phyloP scores from a whole-genome alignment of 2,888 invertebrate species.

The Leptinotarsa rubiginosa region DNA sequence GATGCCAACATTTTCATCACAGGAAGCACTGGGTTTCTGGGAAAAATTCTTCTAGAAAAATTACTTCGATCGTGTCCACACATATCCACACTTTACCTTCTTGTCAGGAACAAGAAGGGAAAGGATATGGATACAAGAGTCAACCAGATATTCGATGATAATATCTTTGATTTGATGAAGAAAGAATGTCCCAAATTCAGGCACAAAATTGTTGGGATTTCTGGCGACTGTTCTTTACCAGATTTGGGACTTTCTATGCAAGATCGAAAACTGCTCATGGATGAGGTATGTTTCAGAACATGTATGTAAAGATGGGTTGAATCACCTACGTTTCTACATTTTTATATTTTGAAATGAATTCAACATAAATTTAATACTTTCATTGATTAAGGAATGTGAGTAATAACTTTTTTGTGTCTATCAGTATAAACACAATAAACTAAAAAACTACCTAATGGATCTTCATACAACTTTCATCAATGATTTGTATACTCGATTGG shows the following conservation, averaged over 20 bases:
- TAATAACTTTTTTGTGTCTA: too few relatives aligned
- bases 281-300: conserved; percentile 32
- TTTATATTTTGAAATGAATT: too few relatives aligned
- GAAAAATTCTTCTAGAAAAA: conserved; percentile 72
- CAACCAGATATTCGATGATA: conserved; percentile 76
- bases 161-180: conserved; percentile 71
- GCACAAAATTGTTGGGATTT: conserved; percentile 68
- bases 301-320: too few relatives aligned
- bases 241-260: conserved; percentile 71
- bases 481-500: too few relatives aligned
- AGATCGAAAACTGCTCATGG: conserved; percentile 66
- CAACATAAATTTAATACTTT: too few relatives aligned
- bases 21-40: conserved; percentile 71
- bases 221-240: conserved; percentile 74
- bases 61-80: conserved; percentile 71
- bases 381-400: too few relatives aligned
- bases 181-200: conserved; percentile 73
- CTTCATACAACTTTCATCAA: too few relatives aligned
- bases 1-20: conserved; percentile 64
- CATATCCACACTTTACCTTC: conserved; percentile 69
- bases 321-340: too few relatives aligned
- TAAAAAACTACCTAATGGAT: too few relatives aligned
- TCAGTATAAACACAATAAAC: too few relatives aligned
- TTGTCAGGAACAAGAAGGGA: conserved; percentile 72
- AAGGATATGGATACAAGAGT: conserved; percentile 75